Base-by-base conservation (phyloP, 2,797 vertebrate genomes). In the Artibeus lituratus region DNA sequence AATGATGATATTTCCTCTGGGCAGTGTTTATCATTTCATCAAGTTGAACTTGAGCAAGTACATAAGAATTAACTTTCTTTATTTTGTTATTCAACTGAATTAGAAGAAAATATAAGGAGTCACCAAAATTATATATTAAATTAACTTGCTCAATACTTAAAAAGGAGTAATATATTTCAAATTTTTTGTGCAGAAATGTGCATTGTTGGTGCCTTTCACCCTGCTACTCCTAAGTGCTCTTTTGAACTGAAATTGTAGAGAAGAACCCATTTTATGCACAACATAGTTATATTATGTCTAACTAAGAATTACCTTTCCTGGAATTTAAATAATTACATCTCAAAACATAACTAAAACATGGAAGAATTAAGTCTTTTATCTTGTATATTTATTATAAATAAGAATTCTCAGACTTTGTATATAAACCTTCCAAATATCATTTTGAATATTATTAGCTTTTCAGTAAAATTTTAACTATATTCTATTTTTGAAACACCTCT, bases 351-450 rank as follows among this genome's bases (percentile, higher is more conserved):
- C 24, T 83, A 53, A 93, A 47, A 59, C 1, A 55, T 9, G 49
- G 22, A 92, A 51, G 3, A 62, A 44, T n/a, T 2, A 83, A 73
- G 32, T 72, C 3, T 90, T 47, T 86, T 24, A 69, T 83, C 62
- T 47, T 67, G 10, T 44, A 37, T 51, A 77, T 29, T 72, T 78
- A 53, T 87, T 81, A 62, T 53, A 22, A 67, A 76, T 1, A 73
- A 69, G 10, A 81, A 37, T 80, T 67, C 91, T 78, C 10, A 83
- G 7, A 24, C 29, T 55, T 85, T 24, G 14, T 57, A 9, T 65
- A 70, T 76, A 91, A 93, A 80, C 0, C 10, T 94, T 93, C n/a
- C n/a, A 91, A 89, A 70, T 85, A 57, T 59, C 37, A 90, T 65
- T 57, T 51, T 39, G 5, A 93, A 47, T 72, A 93, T n/a, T 67